Conservation (phyloP, 2,888 invertebrate genomes). For the Eilema depressum region DNA sequence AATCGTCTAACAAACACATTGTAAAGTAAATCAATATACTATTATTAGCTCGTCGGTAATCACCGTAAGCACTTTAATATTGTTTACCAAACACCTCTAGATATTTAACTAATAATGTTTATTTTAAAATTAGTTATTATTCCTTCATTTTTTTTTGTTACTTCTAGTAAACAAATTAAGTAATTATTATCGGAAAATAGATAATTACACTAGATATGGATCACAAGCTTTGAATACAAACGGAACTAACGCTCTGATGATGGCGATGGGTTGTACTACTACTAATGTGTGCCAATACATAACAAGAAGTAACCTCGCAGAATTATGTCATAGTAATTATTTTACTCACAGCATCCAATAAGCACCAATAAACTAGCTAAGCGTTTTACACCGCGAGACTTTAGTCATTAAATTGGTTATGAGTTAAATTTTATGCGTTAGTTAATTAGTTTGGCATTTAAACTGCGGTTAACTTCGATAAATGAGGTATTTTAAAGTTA, state of each 20-base stretch:
- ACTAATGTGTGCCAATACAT: neutral
- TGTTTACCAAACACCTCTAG: constrained; percentile 5
- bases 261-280: neutral
- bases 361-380: neutral
- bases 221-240: neutral
- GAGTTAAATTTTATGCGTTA: constrained; percentile 13
- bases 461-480: neutral
- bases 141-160: neutral
- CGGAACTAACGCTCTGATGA: too few relatives aligned
- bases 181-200: neutral
- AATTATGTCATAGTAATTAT: neutral
- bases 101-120: constrained; percentile 8
- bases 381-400: neutral
- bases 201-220: neutral
- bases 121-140: neutral
- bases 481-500: neutral
- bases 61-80: neutral
- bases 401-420: constrained; percentile 10
- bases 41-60: neutral
- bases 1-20: neutral
- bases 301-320: neutral
- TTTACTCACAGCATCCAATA: neutral
- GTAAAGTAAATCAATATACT: neutral
- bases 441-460: constrained; percentile 17
- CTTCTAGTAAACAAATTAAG: neutral